Evolutionary conservation across 1,140 invertebrate genomes (phyloP).

Genomic region (Rhyzopertha dominica): DNA sequence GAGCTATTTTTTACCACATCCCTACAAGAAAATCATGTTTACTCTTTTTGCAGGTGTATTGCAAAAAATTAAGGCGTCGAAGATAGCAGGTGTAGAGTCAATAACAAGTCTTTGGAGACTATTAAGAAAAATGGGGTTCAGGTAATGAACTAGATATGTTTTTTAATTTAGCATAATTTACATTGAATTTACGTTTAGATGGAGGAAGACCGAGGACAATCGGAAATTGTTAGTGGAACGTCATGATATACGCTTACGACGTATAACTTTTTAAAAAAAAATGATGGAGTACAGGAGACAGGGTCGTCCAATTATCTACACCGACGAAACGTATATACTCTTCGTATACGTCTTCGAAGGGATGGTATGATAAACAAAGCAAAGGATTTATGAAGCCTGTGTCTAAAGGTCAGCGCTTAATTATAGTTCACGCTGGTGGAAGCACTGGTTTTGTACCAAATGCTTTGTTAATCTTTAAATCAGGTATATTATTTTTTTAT

Average conservation of each 20-base stretch:
- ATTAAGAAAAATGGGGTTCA: too few species aligned
- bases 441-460: slow-evolving; percentile 31
- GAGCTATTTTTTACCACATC: too few species aligned
- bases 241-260: not conserved
- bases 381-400: slow-evolving; percentile 24
- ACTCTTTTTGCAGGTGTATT: too few species aligned
- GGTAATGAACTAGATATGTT: too few species aligned
- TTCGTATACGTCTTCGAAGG: slow-evolving; percentile 2
- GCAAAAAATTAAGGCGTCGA: too few species aligned
- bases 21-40: too few species aligned
- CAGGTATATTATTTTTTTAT: slow-evolving; percentile 3
- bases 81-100: too few species aligned
- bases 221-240: slow-evolving; percentile 13
- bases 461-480: slow-evolving; percentile 24
- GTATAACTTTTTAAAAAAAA: slow-evolving; percentile 11
- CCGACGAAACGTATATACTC: slow-evolving; percentile 16
- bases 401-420: slow-evolving; percentile 28
- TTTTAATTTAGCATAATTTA: too few species aligned
- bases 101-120: too few species aligned
- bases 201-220: slow-evolving; percentile 1
- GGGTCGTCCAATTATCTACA: slow-evolving; percentile 6
- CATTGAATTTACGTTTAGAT: too few species aligned
- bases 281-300: not conserved
- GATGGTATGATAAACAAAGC: slow-evolving; percentile 20
- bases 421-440: slow-evolving; percentile 34